phyloP scores from a whole-genome alignment of 2,888 invertebrate species.

The Trichopria drosophilae region DNA sequence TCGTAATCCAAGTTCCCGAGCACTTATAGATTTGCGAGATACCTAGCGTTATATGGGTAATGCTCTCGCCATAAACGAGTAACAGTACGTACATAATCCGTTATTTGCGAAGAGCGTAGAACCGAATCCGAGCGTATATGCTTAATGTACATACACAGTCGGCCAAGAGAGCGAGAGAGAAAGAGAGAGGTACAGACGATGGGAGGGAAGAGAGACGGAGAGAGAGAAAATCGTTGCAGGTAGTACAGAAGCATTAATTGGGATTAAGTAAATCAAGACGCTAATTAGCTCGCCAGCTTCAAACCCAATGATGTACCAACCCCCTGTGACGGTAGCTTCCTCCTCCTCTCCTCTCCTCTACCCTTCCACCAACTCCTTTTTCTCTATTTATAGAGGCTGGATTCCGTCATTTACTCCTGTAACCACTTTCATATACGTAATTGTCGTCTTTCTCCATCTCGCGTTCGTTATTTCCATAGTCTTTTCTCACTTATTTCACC shows the following conservation, averaged over 20 bases:
- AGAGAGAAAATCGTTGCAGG: constrained; percentile 38
- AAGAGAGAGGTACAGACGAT: constrained; percentile 11
- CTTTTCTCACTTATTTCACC: no score
- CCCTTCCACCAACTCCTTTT: no score
- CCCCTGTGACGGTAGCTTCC: no score
- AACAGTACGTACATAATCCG: constrained; percentile 54
- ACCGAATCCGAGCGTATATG: constrained; percentile 42
- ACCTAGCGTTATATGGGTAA: no score
- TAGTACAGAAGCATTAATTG: constrained; percentile 56
- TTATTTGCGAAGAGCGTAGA: constrained; percentile 51
- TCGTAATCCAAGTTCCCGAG: no score
- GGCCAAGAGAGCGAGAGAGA: constrained; percentile 15
- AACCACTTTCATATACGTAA: no score
- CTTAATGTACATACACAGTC: constrained; percentile 35
- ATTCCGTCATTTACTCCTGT: no score
- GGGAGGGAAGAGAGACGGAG: constrained; percentile 11
- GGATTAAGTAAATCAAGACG: constrained; percentile 60
- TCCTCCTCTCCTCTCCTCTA: constrained; percentile 1
- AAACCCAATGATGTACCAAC: constrained; percentile 31
- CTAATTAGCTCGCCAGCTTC: constrained; percentile 56
- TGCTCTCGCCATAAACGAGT: no score
- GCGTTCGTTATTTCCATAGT: no score
- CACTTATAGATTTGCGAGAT: no score
- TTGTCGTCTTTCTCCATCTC: no score
- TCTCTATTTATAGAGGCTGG: no score